These are phyloP conservation scores for Matsumurasca onukii DNA, from an alignment of 1,140 invertebrate genomes.

Conservation along the genomic window DNA sequence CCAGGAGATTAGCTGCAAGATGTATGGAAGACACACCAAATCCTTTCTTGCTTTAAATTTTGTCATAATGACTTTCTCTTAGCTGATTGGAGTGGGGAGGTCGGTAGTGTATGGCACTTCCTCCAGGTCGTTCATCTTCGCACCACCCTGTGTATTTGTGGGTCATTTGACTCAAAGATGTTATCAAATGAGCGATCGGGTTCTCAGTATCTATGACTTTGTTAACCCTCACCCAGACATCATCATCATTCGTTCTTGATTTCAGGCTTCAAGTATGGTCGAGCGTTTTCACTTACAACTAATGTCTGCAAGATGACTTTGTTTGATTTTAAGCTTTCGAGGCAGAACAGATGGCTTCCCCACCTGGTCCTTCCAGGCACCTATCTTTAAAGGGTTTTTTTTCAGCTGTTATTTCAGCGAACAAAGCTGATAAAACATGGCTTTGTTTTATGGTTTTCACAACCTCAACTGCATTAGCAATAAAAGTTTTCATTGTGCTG, in stretches of 20 bases:
- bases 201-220: constrained; percentile 18
- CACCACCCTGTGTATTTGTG: constrained; percentile 4
- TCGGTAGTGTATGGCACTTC: constrained; percentile 1
- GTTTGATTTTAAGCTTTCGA: constrained; percentile 17
- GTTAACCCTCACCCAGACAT: constrained; percentile 29
- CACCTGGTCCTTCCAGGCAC: constrained; percentile 30
- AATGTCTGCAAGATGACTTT: constrained; percentile 28
- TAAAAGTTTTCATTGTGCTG: constrained; percentile 18
- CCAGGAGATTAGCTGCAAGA: constrained; percentile 19
- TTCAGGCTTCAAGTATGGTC: not conserved
- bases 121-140: constrained; percentile 18
- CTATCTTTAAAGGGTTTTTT: constrained; percentile 26
- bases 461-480: constrained; percentile 20
- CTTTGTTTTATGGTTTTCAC: constrained; percentile 23
- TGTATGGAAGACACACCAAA: not conserved
- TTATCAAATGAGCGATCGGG: constrained; percentile 30
- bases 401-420: not conserved
- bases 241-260: constrained; percentile 27
- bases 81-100: constrained; percentile 21
- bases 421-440: constrained; percentile 12
- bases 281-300: constrained; percentile 17
- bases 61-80: constrained; percentile 14
- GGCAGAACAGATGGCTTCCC: constrained; percentile 29
- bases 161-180: constrained; percentile 25
- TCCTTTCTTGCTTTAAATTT: constrained; percentile 8